Base-by-base conservation (phyloP, 2,888 invertebrate genomes). In the Nesidiocoris tenuis region DNA sequence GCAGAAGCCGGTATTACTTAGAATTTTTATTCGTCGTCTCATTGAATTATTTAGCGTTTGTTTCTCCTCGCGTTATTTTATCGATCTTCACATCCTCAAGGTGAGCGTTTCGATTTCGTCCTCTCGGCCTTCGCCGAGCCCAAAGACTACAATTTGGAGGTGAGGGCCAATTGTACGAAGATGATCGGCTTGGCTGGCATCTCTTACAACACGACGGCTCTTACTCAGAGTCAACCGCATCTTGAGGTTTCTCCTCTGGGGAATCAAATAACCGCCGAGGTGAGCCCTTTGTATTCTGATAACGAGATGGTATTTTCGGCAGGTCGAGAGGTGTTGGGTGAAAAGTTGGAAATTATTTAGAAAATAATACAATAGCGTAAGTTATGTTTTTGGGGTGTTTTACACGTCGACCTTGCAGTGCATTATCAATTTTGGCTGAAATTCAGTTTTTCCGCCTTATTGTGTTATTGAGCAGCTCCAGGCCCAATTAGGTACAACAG, bases 21-120 rank as follows among this genome's bases (percentile, higher is more conserved):
- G n/a, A n/a, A n/a, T n/a, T n/a, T n/a, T n/a, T n/a, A n/a, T n/a
- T n/a, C 18, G 18, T 59, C n/a, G n/a, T n/a, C 59, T 59, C 2
- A 18, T 59, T 59, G 18, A 59, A n/a, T 18, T 59, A 59, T 59
- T 17, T n/a, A n/a, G n/a, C n/a, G n/a, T n/a, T n/a, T n/a, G n/a
- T n/a, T n/a, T n/a, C n/a, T n/a, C n/a, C n/a, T n/a, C n/a, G 7
- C 54, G 7, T 54, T 54, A 12, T 16, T 16, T 54, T 16, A 54
- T 16, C 61, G 61, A 7, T 18, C n/a, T 54, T 61, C 12, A 23
- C n/a, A 0, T 56, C 56, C 79, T 80, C 17, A 83, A 82, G 93
- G 93, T 1, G 93, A 94, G 83, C 86, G 93, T 70, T 88, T 89
- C 9, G 93, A 93, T 83, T 90, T 93, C 80, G 86, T 93, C 71